Conservation (phyloP, 2,797 vertebrate genomes). For the Florisuga fusca region DNA sequence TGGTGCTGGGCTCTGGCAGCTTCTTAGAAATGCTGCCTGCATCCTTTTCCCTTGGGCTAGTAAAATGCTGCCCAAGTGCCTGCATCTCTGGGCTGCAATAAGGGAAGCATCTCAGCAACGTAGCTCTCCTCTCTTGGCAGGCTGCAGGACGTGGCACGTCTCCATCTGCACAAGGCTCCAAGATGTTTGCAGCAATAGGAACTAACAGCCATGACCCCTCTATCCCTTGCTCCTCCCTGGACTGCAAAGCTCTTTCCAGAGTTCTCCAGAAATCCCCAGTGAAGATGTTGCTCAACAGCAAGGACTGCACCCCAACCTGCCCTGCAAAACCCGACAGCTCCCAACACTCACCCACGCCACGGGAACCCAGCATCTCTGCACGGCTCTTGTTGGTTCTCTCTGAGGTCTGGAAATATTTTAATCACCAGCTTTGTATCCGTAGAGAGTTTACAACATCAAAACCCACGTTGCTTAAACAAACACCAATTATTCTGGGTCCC, state of each 20-base stretch:
- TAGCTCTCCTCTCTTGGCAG: background rate
- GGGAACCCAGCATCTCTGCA: background rate
- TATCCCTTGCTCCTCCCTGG: fast-evolving
- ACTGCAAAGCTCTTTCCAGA: background rate
- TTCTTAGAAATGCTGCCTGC: background rate
- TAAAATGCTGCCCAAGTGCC: background rate
- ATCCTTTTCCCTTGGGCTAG: background rate
- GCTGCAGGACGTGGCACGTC: background rate
- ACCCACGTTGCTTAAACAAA: background rate
- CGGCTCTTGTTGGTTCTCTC: fast-evolving
- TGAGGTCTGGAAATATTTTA: background rate
- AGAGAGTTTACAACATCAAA: background rate
- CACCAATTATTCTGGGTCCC: background rate
- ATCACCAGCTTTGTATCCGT: background rate
- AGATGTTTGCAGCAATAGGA: background rate
- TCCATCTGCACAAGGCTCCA: background rate
- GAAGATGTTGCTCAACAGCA: background rate
- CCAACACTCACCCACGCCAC: fast-evolving
- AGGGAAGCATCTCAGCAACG: fast-evolving
- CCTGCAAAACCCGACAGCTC: background rate
- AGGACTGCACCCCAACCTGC: background rate
- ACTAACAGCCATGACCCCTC: background rate
- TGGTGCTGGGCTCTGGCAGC: background rate
- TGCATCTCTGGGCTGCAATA: background rate
- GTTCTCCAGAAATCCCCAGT: background rate